Evolutionary conservation across 1,140 invertebrate species (phyloP).

Genomic region (Cotesia glomerata): DNA sequence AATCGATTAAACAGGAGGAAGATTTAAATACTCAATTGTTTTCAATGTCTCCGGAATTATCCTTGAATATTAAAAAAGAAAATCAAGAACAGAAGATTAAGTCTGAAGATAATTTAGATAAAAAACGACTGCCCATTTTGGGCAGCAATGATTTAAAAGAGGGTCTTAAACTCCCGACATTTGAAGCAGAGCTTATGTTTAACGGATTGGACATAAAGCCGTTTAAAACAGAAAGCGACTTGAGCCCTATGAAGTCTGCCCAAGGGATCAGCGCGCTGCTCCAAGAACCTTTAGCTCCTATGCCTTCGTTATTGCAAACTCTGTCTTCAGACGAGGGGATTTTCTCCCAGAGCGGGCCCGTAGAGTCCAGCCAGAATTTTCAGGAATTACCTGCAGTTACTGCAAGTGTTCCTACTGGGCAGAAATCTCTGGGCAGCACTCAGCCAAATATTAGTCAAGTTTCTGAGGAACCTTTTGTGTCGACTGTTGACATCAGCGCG

Average conservation of each 20-base stretch:
- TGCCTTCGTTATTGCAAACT: constrained; percentile 49
- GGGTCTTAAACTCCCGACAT: too few species aligned
- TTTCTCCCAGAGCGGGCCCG: not conserved
- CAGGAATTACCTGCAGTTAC: too few species aligned
- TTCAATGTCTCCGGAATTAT: constrained; percentile 57
- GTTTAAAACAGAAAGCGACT: constrained; percentile 33
- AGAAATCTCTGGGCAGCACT: too few species aligned
- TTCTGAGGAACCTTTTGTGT: constrained; percentile 29
- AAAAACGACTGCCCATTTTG: too few species aligned
- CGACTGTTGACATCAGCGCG: constrained; percentile 45
- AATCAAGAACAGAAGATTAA: constrained; percentile 8
- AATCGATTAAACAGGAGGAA: constrained; percentile 41
- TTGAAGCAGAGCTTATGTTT: not conserved
- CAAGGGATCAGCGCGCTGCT: constrained; percentile 57
- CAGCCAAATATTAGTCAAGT: too few species aligned
- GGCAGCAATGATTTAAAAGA: too few species aligned
- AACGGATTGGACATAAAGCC: constrained; percentile 15
- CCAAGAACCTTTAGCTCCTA: constrained; percentile 51
- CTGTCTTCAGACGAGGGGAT: constrained; percentile 29
- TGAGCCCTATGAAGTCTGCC: constrained; percentile 56
- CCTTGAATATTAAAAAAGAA: not conserved
- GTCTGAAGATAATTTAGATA: too few species aligned
- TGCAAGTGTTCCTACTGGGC: too few species aligned
- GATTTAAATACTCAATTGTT: constrained; percentile 39
- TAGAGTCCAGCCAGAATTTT: too few species aligned